These are phyloP conservation scores for Fissipunctia ypsillon DNA, from an alignment of 2,888 invertebrate species.

Conservation along the genomic window DNA sequence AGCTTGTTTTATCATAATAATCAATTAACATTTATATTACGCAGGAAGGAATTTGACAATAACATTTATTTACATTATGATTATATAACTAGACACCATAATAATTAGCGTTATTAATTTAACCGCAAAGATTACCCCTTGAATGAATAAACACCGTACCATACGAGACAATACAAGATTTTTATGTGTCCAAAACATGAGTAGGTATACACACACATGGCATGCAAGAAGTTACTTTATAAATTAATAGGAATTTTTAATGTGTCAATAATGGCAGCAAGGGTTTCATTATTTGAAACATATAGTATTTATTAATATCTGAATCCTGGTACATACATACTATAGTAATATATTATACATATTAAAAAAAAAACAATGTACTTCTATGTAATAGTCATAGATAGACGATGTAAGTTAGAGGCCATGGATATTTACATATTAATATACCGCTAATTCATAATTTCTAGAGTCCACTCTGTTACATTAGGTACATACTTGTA, in stretches of 20 bases:
- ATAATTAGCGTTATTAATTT: constrained; percentile 18
- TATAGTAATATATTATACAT: constrained; percentile 1
- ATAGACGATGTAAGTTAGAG: constrained; percentile 44
- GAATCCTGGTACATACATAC: constrained; percentile 30
- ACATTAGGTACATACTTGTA: constrained; percentile 23
- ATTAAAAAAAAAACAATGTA: constrained; percentile 2
- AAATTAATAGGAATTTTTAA: constrained; percentile 7
- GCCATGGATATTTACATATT: constrained; percentile 43
- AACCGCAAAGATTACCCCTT: constrained; percentile 15
- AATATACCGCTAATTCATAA: constrained; percentile 33
- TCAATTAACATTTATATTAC: constrained; percentile 18
- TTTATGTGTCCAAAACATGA: background rate
- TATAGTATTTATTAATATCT: background rate
- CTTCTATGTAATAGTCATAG: background rate
- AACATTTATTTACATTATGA: constrained; percentile 27
- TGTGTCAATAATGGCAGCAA: constrained; percentile 9
- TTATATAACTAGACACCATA: constrained; percentile 29
- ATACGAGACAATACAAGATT: constrained; percentile 2
- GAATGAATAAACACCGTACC: constrained; percentile 7
- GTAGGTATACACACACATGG: background rate
- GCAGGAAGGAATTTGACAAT: constrained; percentile 37
- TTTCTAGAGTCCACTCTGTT: constrained; percentile 18
- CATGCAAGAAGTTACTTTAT: background rate
- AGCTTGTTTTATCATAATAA: constrained; percentile 8
- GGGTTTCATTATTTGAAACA: constrained; percentile 1